A percentile compares a stretch with the other conserved stretches of the same genome.
Evolutionary conservation across 2,797 vertebrate genomes (phyloP).

Genomic region (Galaxias olidus): DNA sequence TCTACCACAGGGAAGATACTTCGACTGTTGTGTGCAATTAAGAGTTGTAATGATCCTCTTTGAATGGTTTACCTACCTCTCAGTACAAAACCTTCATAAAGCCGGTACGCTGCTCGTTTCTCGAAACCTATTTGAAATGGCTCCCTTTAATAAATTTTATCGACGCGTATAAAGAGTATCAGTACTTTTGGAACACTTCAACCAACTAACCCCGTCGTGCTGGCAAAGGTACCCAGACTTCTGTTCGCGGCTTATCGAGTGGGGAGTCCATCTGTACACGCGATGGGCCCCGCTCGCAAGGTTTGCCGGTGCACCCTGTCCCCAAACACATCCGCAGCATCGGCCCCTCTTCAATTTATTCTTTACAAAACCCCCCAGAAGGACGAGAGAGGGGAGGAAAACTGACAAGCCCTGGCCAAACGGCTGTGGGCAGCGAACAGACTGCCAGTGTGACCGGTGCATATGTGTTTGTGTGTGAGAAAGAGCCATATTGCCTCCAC

Average conservation of each 20-base stretch:
- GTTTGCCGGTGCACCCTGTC: conserved; percentile 67
- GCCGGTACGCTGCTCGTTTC: too few species aligned
- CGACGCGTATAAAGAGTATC: too few species aligned
- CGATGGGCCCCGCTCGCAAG: conserved; percentile 39
- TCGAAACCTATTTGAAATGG: too few species aligned
- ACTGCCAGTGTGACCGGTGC: conserved; percentile 63
- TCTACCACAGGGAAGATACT: too few species aligned
- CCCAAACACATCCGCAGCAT: conserved; percentile 60
- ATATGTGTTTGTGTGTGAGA: conserved; percentile 54
- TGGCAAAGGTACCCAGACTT: conserved; percentile 61
- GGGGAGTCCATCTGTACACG: conserved; percentile 69
- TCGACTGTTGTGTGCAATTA: too few species aligned
- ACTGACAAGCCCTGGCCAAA: conserved; percentile 41
- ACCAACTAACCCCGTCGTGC: conserved; percentile 21
- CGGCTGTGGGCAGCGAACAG: conserved; percentile 72
- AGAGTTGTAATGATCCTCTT: too few species aligned
- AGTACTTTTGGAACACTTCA: conserved; percentile 18
- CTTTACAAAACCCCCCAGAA: conserved; percentile 64
- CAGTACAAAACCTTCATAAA: too few species aligned
- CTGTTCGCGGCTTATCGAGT: conserved; percentile 70
- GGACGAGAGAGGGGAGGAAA: conserved; percentile 39
- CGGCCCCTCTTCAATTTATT: conserved; percentile 73
- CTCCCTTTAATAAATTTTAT: too few species aligned
- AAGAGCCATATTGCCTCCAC: conserved; percentile 66
- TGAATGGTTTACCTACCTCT: too few species aligned